Evolutionary conservation across 2,888 invertebrate species (phyloP), one percentile per base, ranked within the genome.

Genomic region (Eupithecia vulgata): DNA sequence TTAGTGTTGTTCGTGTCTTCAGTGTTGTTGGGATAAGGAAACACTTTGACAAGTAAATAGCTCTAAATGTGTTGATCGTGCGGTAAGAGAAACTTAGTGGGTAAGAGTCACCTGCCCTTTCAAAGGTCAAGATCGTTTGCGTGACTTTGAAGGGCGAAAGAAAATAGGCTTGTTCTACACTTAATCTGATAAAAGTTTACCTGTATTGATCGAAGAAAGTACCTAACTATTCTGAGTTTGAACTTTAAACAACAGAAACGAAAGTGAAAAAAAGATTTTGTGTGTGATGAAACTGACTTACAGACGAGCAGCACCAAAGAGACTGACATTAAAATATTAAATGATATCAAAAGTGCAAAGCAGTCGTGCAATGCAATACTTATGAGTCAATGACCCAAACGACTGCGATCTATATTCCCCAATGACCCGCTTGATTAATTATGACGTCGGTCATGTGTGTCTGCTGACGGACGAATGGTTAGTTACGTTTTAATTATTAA

Each of bases 391-490:
- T 80, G 81, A 77, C 77, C 79, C 71, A 69, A 71, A 61, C 62
- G 42, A 57, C 57, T 40, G 68, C 64, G 67, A 34, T 61, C 69
- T 71, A 59, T 67, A 76, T 74, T 76, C 75, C 76, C 75, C 73
- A 74, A 74, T 73, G 74, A 42, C 73, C 79, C 79, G 81, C 78
- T 82, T 84, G 76, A 81, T 79, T 79, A 78, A 81, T 79, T 79
- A 82, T 78, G 73, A 78, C 25, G 37, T 74, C 65, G 40, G 40
- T 40, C 40, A 65, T 64, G 40, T 65, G 65, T n/a, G 65, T 37
- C 40, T 35, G 64, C 1, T 35, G 21, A 37, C 10, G n/a, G n/a
- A 64, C 1, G 62, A 64, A 64, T 57, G 5, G 13, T 57, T 10
- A 21, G 4, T 52, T 10, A 52, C 48, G 6, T 52, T 6, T 1